Base-by-base conservation (phyloP, 2,888 invertebrate species). In the Pyrgus malvae region DNA sequence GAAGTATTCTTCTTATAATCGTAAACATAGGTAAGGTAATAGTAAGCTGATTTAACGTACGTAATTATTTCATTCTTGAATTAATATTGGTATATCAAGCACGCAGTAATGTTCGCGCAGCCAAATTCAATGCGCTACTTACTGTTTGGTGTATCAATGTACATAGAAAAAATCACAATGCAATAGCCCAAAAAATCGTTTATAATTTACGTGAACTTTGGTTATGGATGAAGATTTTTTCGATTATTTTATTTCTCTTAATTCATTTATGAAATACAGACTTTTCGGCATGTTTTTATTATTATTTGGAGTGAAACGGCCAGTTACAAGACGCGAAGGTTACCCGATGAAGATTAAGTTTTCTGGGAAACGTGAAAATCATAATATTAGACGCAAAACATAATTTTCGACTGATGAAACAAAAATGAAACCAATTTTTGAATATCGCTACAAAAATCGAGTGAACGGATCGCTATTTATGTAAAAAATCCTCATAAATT, bases 401-500 rank as follows among this genome's bases (percentile, higher is more conserved):
- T 48, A 40, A 59, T 56, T 69, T 69, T 68, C 65, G 69, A 82
- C 81, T 72, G 81, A 83, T 66, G 58, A 65, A 68, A 70, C 48
- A 66, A 69, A 66, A 67, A 69, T 72, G 74, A 69, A 71, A 61
- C 63, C 66, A 68, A 72, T 68, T 69, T 70, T 68, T 62, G 71
- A 76, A 67, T 67, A 72, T 66, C 63, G 65, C 74, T 78, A 40
- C 70, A 67, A 76, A 77, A 73, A 70, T 69, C 69, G 81, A 75
- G 86, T 88, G 86, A 81, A 88, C 71, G 78, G 86, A 89, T 90
- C 87, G 88, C 90, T 90, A 88, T 90, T 88, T 88, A 87, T 90
- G 87, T 89, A 89, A 87, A 83, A 82, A 85, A 63, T 88, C 86
- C 87, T 88, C 86, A 82, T 86, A 83, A 84, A 85, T 76, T 85